Evolutionary conservation across 2,888 invertebrate genomes (phyloP).

Genomic region (Drosophila subquinaria): DNA sequence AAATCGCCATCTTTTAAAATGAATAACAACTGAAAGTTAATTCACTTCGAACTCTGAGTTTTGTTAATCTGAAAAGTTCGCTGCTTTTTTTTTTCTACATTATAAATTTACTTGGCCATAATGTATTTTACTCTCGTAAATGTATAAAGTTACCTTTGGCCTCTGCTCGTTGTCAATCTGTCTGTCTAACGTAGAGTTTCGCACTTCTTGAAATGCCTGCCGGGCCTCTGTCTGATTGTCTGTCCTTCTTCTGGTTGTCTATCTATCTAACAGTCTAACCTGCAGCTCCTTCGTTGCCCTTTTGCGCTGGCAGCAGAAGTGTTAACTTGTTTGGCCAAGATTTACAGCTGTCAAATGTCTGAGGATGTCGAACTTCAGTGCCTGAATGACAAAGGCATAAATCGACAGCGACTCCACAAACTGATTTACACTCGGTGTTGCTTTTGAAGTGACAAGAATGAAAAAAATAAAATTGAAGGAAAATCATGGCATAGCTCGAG

Average conservation of each 20-base stretch:
- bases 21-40: not conserved
- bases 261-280: conserved; percentile 22
- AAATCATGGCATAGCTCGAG: conserved; percentile 44
- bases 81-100: not conserved
- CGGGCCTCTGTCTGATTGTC: conserved; percentile 59
- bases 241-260: conserved; percentile 51
- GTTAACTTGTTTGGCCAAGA: conserved; percentile 76
- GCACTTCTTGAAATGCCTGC: conserved; percentile 37
- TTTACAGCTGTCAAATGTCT: conserved; percentile 66
- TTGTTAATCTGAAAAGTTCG: not conserved
- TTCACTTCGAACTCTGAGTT: not conserved
- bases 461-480: not conserved
- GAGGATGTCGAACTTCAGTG: conserved; percentile 30
- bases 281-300: conserved; percentile 6
- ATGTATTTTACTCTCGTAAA: conserved; percentile 5
- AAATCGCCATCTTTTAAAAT: not conserved
- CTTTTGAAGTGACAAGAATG: conserved; percentile 41
- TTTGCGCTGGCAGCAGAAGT: conserved; percentile 38
- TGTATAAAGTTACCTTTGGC: conserved; percentile 16
- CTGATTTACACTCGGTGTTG: conserved; percentile 65
- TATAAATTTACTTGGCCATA: conserved; percentile 7
- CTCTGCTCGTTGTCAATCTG: conserved; percentile 34
- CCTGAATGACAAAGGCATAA: conserved; percentile 68
- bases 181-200: conserved; percentile 4
- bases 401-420: conserved; percentile 62